Evolutionary conservation across 2,113 vertebrate species (phyloP).

Genomic region (Symphodus melops): DNA sequence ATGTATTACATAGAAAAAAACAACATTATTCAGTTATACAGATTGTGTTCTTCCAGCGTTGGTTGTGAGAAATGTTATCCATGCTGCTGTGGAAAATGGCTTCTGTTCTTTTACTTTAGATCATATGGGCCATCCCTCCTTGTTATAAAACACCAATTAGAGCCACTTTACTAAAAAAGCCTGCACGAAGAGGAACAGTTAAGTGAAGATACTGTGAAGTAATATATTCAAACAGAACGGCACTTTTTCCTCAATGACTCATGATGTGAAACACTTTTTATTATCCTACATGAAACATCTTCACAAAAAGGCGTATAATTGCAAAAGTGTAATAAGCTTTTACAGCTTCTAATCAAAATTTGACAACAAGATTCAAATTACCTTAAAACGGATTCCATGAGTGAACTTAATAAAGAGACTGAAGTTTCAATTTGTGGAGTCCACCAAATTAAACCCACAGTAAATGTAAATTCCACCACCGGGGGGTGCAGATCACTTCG

Average conservation of each 20-base stretch:
- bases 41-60: background rate
- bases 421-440: too few species aligned
- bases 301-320: background rate
- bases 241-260: background rate
- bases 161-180: constrained; percentile 15
- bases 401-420: too few species aligned
- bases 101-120: background rate
- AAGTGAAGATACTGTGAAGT: constrained; percentile 12
- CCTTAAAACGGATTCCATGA: too few species aligned
- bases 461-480: too few species aligned
- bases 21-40: background rate
- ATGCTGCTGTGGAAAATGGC: constrained; percentile 15
- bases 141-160: constrained; percentile 39
- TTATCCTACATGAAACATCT: background rate
- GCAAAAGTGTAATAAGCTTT: too few species aligned
- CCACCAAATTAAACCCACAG: too few species aligned
- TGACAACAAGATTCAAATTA: background rate
- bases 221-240: background rate
- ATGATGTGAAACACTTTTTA: background rate
- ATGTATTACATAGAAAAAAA: background rate
- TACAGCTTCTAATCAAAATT: background rate
- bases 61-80: background rate
- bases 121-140: constrained; percentile 20
- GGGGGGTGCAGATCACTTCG: too few species aligned
- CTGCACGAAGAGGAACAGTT: background rate